These are phyloP conservation scores for Tricholauxania praeusta DNA, from an alignment of 2,888 invertebrate species.

Conservation along the genomic window DNA sequence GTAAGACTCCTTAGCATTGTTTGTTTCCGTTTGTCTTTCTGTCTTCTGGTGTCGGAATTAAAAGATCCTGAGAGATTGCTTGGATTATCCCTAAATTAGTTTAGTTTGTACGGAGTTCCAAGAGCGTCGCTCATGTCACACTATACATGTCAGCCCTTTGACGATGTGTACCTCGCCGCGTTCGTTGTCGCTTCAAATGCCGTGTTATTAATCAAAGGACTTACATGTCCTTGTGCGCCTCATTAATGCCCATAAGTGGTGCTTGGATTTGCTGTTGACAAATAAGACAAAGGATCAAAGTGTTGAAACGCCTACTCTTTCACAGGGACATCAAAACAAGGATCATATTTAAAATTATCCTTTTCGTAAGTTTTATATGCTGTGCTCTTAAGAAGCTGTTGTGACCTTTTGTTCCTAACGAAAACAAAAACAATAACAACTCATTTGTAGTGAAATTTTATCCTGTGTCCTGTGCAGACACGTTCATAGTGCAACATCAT, in stretches of 20 bases:
- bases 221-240: background rate
- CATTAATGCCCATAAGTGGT: constrained; percentile 7
- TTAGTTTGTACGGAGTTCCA: background rate
- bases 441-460: constrained; percentile 33
- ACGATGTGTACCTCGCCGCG: background rate
- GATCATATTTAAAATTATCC: constrained; percentile 8
- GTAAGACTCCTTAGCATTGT: constrained; percentile 14
- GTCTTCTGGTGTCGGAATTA: constrained; percentile 10
- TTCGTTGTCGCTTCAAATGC: background rate
- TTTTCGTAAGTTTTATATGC: background rate
- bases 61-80: background rate
- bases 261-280: constrained; percentile 10
- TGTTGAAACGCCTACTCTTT: constrained; percentile 9
- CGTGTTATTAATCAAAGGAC: constrained; percentile 22
- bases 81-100: background rate
- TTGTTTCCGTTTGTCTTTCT: background rate
- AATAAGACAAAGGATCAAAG: constrained; percentile 34
- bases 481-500: constrained; percentile 42
- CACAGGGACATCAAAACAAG: background rate
- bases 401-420: constrained; percentile 19
- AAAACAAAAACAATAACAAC: background rate
- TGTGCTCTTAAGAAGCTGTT: background rate
- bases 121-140: background rate
- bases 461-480: constrained; percentile 15
- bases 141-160: too few species aligned